Evolutionary conservation across 2,888 invertebrate species (phyloP), one percentile per base, ranked within the genome.

Genomic region (Rhodophaea formosa): DNA sequence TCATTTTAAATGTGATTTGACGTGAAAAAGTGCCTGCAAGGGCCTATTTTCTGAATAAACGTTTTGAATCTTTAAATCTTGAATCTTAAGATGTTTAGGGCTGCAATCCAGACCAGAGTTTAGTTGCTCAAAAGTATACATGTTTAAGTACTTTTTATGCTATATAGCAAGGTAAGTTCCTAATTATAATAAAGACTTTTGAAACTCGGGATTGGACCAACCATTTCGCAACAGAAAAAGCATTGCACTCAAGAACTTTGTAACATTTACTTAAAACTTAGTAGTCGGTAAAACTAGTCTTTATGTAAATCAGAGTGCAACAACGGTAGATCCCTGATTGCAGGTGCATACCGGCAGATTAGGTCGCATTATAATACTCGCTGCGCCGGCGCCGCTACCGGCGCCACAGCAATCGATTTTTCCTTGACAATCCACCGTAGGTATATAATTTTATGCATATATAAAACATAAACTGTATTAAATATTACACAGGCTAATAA

Each of bases 381-480:
- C 1, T 57, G 59, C 47, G 54, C 56, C 63, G 63, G 62, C 62
- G 64, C 59, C 62, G 60, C 58, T 58, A 61, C 59, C 62, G 57
- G 57, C 62, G 62, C 62, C 60, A 57, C 42, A 45, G 56, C 59
- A 49, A 55, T 59, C 51, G 51, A 51, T 51, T 51, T 51, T 51
- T 51, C 51, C 51, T 51, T 51, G 51, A 51, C 35, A 51, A 51
- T 51, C 17, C 16, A 51, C 32, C 32, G 15, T n/a, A 51, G 5
- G 12, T 51, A 35, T 35, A 51, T 51, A 32, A 35, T 35, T 35
- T 12, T 35, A 35, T 32, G 30, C 8, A 35, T 14, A 35, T 16
- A 2, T 35, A 23, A 46, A 12, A 17, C 17, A 23, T 51, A 32
- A 5, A 39, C 39, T 35, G 15, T 52, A n/a, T 8, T 15, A 10